Evolutionary conservation across 2,797 vertebrate species (phyloP).

Genomic region (Acrocephalus scirpaceus): DNA sequence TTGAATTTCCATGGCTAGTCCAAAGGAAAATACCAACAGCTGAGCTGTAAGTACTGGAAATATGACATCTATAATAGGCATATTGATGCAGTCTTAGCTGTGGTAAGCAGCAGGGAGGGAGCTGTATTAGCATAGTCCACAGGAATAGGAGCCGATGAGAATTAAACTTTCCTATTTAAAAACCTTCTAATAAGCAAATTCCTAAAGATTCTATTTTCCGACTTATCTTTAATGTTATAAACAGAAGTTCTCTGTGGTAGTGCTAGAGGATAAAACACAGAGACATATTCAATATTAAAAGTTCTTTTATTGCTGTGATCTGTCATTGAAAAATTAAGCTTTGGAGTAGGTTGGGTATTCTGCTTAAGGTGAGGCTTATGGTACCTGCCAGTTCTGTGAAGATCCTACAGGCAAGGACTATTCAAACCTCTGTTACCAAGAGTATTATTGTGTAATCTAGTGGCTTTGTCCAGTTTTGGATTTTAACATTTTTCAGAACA

Average conservation of each 20-base stretch:
- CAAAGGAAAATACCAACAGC: slow-evolving; percentile 52
- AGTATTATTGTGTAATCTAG: not conserved
- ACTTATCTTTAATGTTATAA: slow-evolving; percentile 1
- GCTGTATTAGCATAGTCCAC: not conserved
- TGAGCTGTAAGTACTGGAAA: slow-evolving; percentile 56
- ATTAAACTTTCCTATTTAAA: slow-evolving; percentile 11
- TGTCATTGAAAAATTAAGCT: not conserved
- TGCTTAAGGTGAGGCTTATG: not conserved
- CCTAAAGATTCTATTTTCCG: slow-evolving; percentile 17
- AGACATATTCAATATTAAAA: not conserved
- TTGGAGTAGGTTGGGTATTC: not conserved
- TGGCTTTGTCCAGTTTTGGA: not conserved
- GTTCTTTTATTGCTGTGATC: not conserved
- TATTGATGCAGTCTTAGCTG: slow-evolving; percentile 13
- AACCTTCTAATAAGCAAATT: slow-evolving; percentile 32
- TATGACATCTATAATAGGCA: slow-evolving; percentile 40
- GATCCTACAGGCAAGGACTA: not conserved
- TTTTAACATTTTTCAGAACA: not conserved
- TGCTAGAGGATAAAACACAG: slow-evolving; percentile 14
- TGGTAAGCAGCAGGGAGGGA: slow-evolving; percentile 10
- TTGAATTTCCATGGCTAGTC: slow-evolving; percentile 47
- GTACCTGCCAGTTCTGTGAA: not conserved
- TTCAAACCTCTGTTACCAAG: not conserved
- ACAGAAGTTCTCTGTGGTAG: slow-evolving; percentile 2
- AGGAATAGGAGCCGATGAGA: slow-evolving; percentile 18